Evolutionary conservation across 2,888 invertebrate species (phyloP).

Genomic region (Cheilosia urbana): DNA sequence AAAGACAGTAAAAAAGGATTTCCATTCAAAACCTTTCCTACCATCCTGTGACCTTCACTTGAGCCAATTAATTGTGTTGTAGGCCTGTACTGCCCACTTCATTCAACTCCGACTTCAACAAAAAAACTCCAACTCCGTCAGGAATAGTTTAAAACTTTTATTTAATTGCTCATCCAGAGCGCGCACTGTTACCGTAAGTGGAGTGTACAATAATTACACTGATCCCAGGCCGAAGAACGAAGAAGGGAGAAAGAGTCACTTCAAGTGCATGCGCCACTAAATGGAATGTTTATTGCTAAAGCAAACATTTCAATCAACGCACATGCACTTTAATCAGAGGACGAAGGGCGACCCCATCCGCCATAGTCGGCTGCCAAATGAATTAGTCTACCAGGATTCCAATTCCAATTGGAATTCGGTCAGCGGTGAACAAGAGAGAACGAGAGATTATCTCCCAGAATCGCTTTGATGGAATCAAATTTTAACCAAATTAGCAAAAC

Average conservation of each 20-base stretch:
- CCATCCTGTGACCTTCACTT: conserved; percentile 35
- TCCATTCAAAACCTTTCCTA: conserved; percentile 3
- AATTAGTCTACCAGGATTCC: conserved; percentile 45
- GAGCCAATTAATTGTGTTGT: conserved; percentile 33
- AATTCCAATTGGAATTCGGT: conserved; percentile 66
- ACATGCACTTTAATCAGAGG: conserved; percentile 68
- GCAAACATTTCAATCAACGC: conserved; percentile 72
- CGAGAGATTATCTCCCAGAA: conserved; percentile 56
- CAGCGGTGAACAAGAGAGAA: conserved; percentile 38
- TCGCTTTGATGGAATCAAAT: conserved; percentile 64
- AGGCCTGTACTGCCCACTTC: too few relatives aligned
- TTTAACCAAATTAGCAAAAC: conserved; percentile 70
- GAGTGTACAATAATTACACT: conserved; percentile 66
- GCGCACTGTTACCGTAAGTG: conserved; percentile 40
- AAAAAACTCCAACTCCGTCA: not conserved
- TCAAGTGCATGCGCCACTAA: conserved; percentile 29
- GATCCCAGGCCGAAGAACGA: conserved; percentile 9
- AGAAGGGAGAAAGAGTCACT: not conserved
- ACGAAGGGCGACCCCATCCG: not conserved
- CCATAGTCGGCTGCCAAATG: conserved; percentile 12
- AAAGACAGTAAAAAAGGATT: not conserved
- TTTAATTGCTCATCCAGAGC: conserved; percentile 56
- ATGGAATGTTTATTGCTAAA: conserved; percentile 73
- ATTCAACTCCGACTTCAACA: too few relatives aligned
- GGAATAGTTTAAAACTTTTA: conserved; percentile 60